phyloP scores from a whole-genome alignment of 2,113 vertebrate species.

The Mus spicilegus region DNA sequence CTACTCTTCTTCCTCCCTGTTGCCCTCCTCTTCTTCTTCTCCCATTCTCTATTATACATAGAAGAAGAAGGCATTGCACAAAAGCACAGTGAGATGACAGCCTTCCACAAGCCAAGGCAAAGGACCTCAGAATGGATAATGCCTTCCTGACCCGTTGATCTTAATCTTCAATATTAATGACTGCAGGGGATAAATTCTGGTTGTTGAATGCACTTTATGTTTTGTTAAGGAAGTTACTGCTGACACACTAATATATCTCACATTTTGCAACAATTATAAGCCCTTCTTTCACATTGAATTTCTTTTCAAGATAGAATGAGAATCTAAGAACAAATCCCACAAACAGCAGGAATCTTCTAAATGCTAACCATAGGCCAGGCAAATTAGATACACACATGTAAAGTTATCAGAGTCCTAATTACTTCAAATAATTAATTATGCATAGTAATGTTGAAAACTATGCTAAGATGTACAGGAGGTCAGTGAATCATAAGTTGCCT shows the following conservation, averaged over 20 bases:
- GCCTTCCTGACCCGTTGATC: background rate
- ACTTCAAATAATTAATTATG: conserved; percentile 36
- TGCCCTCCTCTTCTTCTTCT: background rate
- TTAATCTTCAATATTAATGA: background rate
- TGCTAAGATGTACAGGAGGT: background rate
- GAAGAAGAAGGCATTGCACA: background rate
- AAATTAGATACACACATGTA: background rate
- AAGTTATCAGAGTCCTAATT: conserved; percentile 20
- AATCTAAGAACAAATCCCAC: background rate
- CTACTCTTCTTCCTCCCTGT: background rate
- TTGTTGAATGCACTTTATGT: background rate
- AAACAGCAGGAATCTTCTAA: conserved; percentile 14
- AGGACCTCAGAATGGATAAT: background rate
- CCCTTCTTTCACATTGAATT: background rate
- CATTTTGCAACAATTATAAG: background rate
- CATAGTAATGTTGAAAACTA: background rate
- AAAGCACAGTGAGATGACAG: background rate
- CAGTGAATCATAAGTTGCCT: background rate
- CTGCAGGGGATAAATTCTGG: background rate
- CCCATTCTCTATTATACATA: background rate
- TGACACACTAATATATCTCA: background rate
- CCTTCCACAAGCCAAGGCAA: background rate
- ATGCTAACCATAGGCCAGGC: conserved; percentile 12
- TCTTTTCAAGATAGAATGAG: background rate
- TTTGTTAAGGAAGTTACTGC: background rate